phyloP scores from a whole-genome alignment of 2,888 invertebrate genomes.

The Caenorhabditis sp. region DNA sequence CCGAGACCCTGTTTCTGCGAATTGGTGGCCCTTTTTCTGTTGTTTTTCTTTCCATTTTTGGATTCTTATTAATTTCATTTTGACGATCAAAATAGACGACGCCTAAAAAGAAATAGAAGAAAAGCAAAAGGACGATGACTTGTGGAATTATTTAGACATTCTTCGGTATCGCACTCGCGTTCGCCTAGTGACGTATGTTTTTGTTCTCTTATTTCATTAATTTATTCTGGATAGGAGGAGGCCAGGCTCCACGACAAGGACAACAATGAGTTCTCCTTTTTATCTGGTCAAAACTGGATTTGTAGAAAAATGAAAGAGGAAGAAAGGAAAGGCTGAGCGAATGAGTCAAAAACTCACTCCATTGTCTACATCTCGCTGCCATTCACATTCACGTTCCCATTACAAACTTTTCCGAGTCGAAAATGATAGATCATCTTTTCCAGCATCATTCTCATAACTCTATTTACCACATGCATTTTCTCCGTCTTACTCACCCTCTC shows the following conservation, averaged over 20 bases:
- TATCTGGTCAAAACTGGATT: constrained; percentile 19
- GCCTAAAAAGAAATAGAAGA: neutral
- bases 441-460: neutral
- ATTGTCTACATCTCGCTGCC: constrained; percentile 26
- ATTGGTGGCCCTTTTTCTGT: neutral
- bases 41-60: constrained; percentile 12
- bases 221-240: constrained; percentile 40
- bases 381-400: neutral
- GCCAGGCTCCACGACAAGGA: constrained; percentile 29
- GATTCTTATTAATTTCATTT: constrained; percentile 45
- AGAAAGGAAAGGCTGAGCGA: neutral
- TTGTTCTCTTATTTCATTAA: constrained; percentile 40
- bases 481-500: neutral
- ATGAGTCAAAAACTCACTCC: constrained; percentile 35
- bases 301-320: too few relatives aligned
- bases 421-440: constrained; percentile 35
- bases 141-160: constrained; percentile 51
- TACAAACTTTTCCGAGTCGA: constrained; percentile 14
- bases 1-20: constrained; percentile 3
- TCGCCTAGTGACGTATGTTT: constrained; percentile 46
- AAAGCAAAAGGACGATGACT: constrained; percentile 32
- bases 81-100: constrained; percentile 47
- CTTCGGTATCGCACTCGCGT: constrained; percentile 36
- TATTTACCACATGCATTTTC: neutral
- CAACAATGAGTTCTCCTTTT: constrained; percentile 33